These are phyloP conservation scores for Tolypeutes matacus DNA, from an alignment of 2,797 vertebrate genomes.

Conservation along the genomic window DNA sequence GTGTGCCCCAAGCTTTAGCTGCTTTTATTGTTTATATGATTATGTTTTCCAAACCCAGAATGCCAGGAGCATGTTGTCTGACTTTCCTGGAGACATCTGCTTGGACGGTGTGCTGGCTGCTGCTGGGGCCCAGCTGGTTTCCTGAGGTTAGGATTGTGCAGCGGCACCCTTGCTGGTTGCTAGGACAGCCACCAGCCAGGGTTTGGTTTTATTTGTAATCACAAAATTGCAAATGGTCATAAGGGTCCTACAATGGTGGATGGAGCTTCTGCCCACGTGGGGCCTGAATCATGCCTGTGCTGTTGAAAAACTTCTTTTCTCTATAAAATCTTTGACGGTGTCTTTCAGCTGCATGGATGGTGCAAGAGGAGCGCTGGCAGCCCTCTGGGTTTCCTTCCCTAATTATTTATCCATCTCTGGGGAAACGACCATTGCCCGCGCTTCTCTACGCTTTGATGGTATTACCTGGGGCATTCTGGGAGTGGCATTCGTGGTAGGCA, in stretches of 20 bases:
- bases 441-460: slow-evolving; percentile 27
- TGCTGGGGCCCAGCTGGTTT: not conserved
- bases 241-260: slow-evolving; percentile 69
- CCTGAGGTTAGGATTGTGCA: not conserved
- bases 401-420: slow-evolving; percentile 67
- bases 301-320: slow-evolving; percentile 67
- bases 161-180: slow-evolving; percentile 55
- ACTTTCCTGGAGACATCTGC: not conserved
- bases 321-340: slow-evolving; percentile 61
- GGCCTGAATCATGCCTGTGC: not conserved
- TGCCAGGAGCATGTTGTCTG: not conserved
- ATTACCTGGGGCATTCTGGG: slow-evolving; percentile 48
- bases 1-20: not conserved
- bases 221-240: slow-evolving; percentile 66
- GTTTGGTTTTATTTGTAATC: slow-evolving; percentile 15
- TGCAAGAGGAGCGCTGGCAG: slow-evolving; percentile 73
- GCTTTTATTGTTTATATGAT: not conserved
- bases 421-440: slow-evolving; percentile 42
- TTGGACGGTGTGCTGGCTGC: not conserved
- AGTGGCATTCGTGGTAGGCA: slow-evolving; percentile 55
- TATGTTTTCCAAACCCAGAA: slow-evolving; percentile 23
- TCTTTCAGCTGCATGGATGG: slow-evolving; percentile 70
- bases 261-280: slow-evolving; percentile 56
- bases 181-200: slow-evolving; percentile 50
- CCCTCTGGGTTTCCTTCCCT: slow-evolving; percentile 78